Percentiles rank a stretch among this genome's conserved stretches.
Conservation (phyloP, 1,140 invertebrate species). For the Micrasema minimum region DNA sequence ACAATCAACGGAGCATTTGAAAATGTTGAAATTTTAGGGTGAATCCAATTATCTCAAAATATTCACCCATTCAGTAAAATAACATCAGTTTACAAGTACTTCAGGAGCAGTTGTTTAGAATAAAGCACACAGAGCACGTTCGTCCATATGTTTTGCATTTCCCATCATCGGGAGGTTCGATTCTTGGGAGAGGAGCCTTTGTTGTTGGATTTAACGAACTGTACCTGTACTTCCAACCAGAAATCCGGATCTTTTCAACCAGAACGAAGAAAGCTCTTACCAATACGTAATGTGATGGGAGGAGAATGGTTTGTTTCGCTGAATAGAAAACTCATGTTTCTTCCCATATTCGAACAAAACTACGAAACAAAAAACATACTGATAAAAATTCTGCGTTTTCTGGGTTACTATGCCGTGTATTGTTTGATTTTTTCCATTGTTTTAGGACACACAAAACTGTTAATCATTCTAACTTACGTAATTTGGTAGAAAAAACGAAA, state of each 20-base stretch:
- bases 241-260: conserved; percentile 4
- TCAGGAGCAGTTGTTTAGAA: neutral
- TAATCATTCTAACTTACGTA: too few relatives aligned
- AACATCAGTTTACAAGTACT: too few relatives aligned
- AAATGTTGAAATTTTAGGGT: too few relatives aligned
- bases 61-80: neutral
- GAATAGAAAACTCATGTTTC: too few relatives aligned
- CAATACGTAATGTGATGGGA: neutral
- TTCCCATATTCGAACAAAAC: too few relatives aligned
- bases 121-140: neutral
- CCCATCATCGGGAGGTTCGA: neutral
- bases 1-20: too few relatives aligned
- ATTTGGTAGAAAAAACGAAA: too few relatives aligned
- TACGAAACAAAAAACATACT: too few relatives aligned
- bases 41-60: neutral
- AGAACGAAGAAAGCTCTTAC: neutral
- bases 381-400: too few relatives aligned
- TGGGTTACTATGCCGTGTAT: too few relatives aligned
- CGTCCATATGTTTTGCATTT: conserved; percentile 2
- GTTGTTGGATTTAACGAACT: conserved; percentile 36
- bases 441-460: too few relatives aligned
- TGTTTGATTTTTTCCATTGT: too few relatives aligned
- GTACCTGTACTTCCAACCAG: conserved; percentile 1
- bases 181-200: neutral
- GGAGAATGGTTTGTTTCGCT: neutral